Evolutionary conservation across 2,797 vertebrate genomes (phyloP), one percentile per base, ranked within the genome.

Genomic region (Mionectes olivaceus): DNA sequence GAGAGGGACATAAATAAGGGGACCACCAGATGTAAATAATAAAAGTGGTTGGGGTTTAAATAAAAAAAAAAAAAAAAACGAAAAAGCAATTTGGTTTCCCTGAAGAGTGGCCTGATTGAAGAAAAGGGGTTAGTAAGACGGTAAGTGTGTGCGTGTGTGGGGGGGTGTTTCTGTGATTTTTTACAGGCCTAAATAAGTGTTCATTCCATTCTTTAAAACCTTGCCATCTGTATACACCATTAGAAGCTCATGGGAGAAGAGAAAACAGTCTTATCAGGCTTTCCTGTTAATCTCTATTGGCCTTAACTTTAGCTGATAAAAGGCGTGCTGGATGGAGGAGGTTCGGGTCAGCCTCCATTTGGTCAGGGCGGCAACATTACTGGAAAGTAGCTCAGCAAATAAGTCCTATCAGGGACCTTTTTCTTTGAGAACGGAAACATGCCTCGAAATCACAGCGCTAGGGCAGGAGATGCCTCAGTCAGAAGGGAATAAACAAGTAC

Each of bases 21-120:
- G 98, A 98, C 98, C 98, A 98, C 98, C 99, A 99, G 98, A 99
- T 99, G 98, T 99, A 99, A 99, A 99, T 98, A 99, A 98, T 99
- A 98, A 99, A 99, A 99, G 96, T 98, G 95, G 94, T 97, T 96
- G 96, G 92, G 89, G 77, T 90, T 95, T 96, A 97, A 98, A 97
- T 94, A 97, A 97, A 96, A 97, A 59, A 39, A 57, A 97, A 96
- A 64, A 41, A 41, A 28, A 57, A 97, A 96, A 63, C 46, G 55
- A 93, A 96, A 97, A 96, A 97, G 93, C 97, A 97, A 96, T 97
- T 97, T 94, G 59, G 95, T 96, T 97, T 97, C 95, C 96, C 94
- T 94, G 89, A 97, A 95, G 95, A 97, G 94, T 95, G 96, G 85
- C 90, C 84, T 94, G 93, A 80, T 94, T 89, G 95, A 91, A 95